Evolutionary conservation across 2,888 invertebrate genomes (phyloP).

Genomic region (Lasiommata megera): DNA sequence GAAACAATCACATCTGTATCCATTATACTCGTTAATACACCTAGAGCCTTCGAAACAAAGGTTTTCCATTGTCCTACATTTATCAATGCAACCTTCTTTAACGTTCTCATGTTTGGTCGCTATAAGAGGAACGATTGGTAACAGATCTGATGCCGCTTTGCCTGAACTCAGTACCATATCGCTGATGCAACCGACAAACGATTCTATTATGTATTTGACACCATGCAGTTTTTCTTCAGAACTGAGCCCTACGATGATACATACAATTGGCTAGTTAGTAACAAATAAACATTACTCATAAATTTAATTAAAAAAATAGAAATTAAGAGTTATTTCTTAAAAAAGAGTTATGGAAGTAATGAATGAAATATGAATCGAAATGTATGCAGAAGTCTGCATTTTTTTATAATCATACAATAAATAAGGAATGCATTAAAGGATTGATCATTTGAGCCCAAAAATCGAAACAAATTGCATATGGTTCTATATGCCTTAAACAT

Average conservation of each 20-base stretch:
- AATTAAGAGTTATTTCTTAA: too few relatives aligned
- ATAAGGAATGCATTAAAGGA: too few relatives aligned
- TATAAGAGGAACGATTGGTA: conserved; percentile 90
- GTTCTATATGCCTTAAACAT: too few relatives aligned
- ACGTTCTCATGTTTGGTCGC: conserved; percentile 95
- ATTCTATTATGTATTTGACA: conserved; percentile 95
- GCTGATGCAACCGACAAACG: conserved; percentile 95
- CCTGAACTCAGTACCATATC: conserved; percentile 93
- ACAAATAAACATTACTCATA: too few relatives aligned
- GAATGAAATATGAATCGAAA: too few relatives aligned
- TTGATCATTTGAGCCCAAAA: too few relatives aligned
- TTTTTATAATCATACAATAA: too few relatives aligned
- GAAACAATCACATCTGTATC: conserved; percentile 95
- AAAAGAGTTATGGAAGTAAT: too few relatives aligned
- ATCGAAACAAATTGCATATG: too few relatives aligned
- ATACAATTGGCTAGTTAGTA: background rate
- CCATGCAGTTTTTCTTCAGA: conserved; percentile 94
- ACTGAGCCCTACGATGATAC: conserved; percentile 84
- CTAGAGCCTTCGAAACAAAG: conserved; percentile 93
- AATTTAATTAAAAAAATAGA: too few relatives aligned
- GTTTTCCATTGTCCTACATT: conserved; percentile 90
- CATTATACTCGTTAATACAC: conserved; percentile 96
- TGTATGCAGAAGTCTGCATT: too few relatives aligned
- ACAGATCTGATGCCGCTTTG: conserved; percentile 90
- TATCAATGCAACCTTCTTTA: conserved; percentile 93